These are phyloP conservation scores for Drosophila equinoxialis DNA, from an alignment of 1,140 invertebrate genomes.

Conservation along the genomic window DNA sequence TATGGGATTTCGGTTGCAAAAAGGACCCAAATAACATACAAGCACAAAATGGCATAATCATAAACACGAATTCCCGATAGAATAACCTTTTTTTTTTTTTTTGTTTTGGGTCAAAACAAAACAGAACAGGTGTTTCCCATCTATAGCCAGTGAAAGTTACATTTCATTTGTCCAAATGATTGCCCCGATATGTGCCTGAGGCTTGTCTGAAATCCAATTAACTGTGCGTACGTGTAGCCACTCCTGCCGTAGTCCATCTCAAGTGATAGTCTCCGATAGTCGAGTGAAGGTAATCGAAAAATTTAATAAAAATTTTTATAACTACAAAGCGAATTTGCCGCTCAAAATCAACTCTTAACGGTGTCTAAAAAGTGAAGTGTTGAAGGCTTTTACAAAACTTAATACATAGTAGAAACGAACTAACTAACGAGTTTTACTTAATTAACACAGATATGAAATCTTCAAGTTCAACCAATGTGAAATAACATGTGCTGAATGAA, in stretches of 20 bases:
- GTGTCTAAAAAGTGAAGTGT: slow-evolving; percentile 37
- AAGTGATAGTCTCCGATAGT: slow-evolving; percentile 36
- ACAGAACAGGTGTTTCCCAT: slow-evolving; percentile 11
- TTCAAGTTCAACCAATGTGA: neutral
- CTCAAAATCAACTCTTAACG: slow-evolving; percentile 29
- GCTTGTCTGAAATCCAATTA: neutral
- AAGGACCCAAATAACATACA: slow-evolving; percentile 14
- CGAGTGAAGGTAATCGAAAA: slow-evolving; percentile 24
- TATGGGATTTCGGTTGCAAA: slow-evolving; percentile 37
- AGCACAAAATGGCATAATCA: slow-evolving; percentile 26
- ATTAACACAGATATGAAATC: neutral
- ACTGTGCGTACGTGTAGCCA: slow-evolving; percentile 12
- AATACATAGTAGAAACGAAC: slow-evolving; percentile 6
- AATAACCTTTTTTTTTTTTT: slow-evolving; percentile 38
- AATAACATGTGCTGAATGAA: neutral
- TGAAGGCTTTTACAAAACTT: slow-evolving; percentile 3
- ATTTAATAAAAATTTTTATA: slow-evolving; percentile 32
- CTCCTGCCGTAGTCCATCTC: slow-evolving; percentile 8
- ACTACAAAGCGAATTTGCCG: slow-evolving; percentile 39
- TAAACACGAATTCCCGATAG: slow-evolving; percentile 37
- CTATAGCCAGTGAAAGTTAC: slow-evolving; percentile 40
- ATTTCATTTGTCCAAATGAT: slow-evolving; percentile 3
- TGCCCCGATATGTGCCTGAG: slow-evolving; percentile 1
- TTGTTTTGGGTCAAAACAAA: neutral
- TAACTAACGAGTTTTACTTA: slow-evolving; percentile 1